Evolutionary conservation across 2,888 invertebrate genomes (phyloP), one percentile per base, ranked within the genome.

Genomic region (Eurois occulta): DNA sequence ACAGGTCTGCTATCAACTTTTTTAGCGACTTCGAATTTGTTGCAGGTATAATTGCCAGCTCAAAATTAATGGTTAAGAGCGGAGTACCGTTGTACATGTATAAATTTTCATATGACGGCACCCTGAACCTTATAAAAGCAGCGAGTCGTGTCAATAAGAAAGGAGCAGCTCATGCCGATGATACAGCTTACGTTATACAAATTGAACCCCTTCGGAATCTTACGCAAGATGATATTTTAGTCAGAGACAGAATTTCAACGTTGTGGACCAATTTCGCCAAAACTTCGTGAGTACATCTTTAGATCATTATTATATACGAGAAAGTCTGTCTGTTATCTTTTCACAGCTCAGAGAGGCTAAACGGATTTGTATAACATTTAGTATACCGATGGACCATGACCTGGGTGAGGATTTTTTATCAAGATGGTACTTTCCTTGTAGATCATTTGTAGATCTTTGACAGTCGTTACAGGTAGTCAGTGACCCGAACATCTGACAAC

Each of bases 181-280:
- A 94, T 58, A 83, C 80, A 18, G 80, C 87, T 7, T 92, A 92
- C 74, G 38, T 78, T 2, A 72, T 70, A 66, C 72, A 66, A 64
- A 78, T 82, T 46, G 73, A 83, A 52, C 73, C 81, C 0, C 41
- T 71, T 52, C 70, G 71, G 16, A 78, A 70, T 35, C 70, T 83
- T 10, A 78, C 72, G 5, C 80, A 86, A 52, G 79, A 88, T 48
- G 88, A 91, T 71, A 78, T 82, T 64, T 74, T 88, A 48, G 85
- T 91, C 2, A 84, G 89, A 76, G 83, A 88, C 21, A 87, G 88
- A 76, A 83, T 94, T 58, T 89, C 90, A 1, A 92, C 88, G 66
- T 89, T 95, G 90, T 94, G 94, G 93, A 93, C 94, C 1, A 88
- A 93, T 84, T 94, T 95, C 78, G 93, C 93, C 5, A 95, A 93